Conservation (phyloP, 2,113 vertebrate genomes). For the Trematomus loennbergii region DNA sequence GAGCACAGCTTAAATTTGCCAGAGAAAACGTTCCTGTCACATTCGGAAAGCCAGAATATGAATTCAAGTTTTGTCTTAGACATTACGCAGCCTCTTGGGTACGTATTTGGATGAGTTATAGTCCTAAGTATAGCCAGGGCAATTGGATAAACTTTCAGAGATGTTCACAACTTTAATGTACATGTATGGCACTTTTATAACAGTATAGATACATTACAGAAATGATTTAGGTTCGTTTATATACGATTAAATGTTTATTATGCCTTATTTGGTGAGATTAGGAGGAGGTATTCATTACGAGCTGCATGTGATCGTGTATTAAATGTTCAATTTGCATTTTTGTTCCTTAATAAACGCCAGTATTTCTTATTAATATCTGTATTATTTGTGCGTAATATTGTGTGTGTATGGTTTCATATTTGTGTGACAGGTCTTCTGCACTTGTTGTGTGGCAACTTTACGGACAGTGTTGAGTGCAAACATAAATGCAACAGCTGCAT, state of each 20-base stretch:
- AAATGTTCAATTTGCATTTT: neutral
- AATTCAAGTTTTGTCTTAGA: slow-evolving; percentile 51
- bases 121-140: neutral
- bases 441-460: slow-evolving; percentile 39
- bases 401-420: neutral
- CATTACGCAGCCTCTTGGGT: slow-evolving; percentile 16
- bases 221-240: neutral
- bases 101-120: neutral
- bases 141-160: neutral
- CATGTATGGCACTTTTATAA: neutral
- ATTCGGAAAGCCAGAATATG: slow-evolving; percentile 40
- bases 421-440: neutral
- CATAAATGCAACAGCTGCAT: slow-evolving; percentile 75
- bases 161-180: neutral
- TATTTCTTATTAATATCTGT: neutral
- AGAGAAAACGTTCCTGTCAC: slow-evolving; percentile 65
- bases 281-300: neutral
- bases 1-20: slow-evolving; percentile 64
- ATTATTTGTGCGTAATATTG: neutral
- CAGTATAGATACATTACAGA: neutral
- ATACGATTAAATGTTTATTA: neutral
- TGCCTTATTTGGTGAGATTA: neutral
- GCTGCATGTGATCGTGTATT: neutral
- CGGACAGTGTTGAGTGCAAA: slow-evolving; percentile 33
- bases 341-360: slow-evolving; percentile 1